Conservation (phyloP, 2,113 vertebrate genomes). For the Alethe diademata region DNA sequence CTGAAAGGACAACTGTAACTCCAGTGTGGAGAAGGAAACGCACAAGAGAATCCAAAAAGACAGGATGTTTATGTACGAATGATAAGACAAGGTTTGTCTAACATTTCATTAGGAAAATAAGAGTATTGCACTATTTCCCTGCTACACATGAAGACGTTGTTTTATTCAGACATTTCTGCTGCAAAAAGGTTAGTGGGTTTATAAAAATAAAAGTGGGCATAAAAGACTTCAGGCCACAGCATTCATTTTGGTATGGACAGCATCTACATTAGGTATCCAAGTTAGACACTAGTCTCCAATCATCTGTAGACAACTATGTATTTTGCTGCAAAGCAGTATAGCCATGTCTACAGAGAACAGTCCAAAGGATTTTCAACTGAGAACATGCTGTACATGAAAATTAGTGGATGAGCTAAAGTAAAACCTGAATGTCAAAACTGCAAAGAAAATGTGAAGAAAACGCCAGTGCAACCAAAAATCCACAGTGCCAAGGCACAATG, state of each 20-base stretch:
- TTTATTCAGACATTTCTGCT: background rate
- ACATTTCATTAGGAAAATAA: background rate
- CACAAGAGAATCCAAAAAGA: background rate
- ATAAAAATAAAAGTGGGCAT: background rate
- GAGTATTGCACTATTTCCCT: background rate
- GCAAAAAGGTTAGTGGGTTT: background rate
- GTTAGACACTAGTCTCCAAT: background rate
- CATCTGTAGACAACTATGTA: background rate
- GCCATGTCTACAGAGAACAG: background rate
- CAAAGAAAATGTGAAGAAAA: background rate
- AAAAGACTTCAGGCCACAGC: background rate
- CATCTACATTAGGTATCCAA: background rate
- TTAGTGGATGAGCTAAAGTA: background rate
- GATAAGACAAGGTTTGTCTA: background rate
- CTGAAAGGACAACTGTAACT: background rate
- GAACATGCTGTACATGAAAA: background rate
- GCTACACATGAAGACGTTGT: rapidly evolving
- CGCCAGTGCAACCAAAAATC: background rate
- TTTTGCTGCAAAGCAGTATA: background rate
- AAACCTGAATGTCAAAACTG: background rate
- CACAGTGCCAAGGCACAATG: background rate
- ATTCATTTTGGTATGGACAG: background rate
- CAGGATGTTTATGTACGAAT: background rate
- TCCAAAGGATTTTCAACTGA: background rate
- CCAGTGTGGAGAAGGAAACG: background rate